Base-by-base conservation (phyloP, 2,797 vertebrate genomes). In the Malurus splendens region DNA sequence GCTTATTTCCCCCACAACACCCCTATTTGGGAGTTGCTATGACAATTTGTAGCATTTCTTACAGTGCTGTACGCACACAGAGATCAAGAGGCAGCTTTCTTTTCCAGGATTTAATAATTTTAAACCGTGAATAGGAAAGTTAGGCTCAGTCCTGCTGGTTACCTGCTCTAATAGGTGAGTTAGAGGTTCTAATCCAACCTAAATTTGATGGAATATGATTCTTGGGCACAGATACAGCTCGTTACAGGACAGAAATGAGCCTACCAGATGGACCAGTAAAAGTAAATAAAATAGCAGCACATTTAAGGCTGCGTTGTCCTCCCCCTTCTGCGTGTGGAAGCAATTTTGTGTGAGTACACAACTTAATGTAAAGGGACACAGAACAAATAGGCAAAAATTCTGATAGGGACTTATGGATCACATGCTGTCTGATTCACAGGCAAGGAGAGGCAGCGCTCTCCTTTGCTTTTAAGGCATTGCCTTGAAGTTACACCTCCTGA, bases 21-120 rank as follows among this genome's bases (percentile, higher is more conserved):
- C 62, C 72, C n/a, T 90, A 45, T 89, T 70, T 78, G 64, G 76
- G 55, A 76, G 84, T 92, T 91, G 90, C 91, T 89, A 76, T 87
- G 82, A 90, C 82, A 83, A 87, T 93, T 50, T 56, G 33, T 59
- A 75, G 55, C 82, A 17, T 85, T 68, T 48, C 16, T 91, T 80
- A 33, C 3, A 14, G 36, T 23, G 32, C 60, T 62, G 0, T 4
- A 55, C 7, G 24, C 24, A 24, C 6, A 27, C 7, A 45, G 45
- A 82, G 28, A 78, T 76, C 23, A 50, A 75, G 48, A 56, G 20
- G 30, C 13, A 47, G 51, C 23, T 70, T 90, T 48, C 47, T 55
- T 79, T 70, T 19, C 36, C n/a, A 45, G 39, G 16, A 80, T 79
- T 89, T 87, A 27, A 42, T 71, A 22, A 41, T 41, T 17, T 71